Evolutionary conservation across 2,113 vertebrate species (phyloP).

Genomic region (Oreochromis aureus): DNA sequence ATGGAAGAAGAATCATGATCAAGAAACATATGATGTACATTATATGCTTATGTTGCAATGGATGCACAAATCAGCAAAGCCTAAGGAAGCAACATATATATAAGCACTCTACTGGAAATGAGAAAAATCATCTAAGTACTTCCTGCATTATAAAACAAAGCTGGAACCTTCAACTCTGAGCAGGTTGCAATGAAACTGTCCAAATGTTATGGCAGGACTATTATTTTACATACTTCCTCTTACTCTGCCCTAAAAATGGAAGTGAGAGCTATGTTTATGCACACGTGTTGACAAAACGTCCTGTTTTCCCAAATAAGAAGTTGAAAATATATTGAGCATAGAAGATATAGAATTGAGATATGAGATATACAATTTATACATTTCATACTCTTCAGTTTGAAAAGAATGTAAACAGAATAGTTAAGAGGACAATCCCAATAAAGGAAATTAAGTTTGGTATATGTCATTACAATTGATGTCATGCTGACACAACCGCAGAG

Average conservation of each 20-base stretch:
- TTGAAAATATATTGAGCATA: not conserved
- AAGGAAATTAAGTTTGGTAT: not conserved
- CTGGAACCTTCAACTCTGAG: not conserved
- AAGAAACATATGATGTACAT: not conserved
- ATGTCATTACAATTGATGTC: not conserved
- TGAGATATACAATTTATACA: not conserved
- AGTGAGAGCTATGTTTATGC: not conserved
- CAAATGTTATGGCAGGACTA: not conserved
- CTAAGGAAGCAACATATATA: not conserved
- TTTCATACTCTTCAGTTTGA: not conserved
- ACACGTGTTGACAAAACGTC: accelerated
- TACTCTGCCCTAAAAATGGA: not conserved
- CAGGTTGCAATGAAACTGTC: not conserved
- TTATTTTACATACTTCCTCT: not conserved
- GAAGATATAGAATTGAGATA: not conserved
- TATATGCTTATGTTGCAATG: not conserved
- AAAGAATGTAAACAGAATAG: not conserved
- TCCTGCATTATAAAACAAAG: not conserved
- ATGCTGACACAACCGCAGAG: not conserved
- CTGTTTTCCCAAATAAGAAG: not conserved
- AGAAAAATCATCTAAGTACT: not conserved
- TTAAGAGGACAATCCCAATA: not conserved
- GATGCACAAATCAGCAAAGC: not conserved
- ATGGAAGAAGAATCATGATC: not conserved
- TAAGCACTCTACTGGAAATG: not conserved